Conservation (phyloP, 2,888 invertebrate genomes). For the Quadroppia sp. region DNA sequence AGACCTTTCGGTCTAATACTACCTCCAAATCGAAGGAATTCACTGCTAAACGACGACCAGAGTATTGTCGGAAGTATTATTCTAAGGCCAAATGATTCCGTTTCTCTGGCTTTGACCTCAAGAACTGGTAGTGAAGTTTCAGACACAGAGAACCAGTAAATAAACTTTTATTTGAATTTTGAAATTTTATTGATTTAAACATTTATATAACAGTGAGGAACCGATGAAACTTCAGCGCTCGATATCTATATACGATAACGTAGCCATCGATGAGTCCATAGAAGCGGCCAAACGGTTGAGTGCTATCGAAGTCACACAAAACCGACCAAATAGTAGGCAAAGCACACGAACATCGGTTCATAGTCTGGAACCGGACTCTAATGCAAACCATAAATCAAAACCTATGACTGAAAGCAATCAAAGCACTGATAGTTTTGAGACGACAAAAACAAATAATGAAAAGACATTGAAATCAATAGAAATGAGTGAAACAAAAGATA, state of each 20-base stretch:
- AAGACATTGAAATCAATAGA: not conserved
- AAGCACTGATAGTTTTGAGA: not conserved
- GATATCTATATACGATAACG: constrained; percentile 48
- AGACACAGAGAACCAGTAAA: constrained; percentile 8
- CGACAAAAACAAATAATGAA: not conserved
- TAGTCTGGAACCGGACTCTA: not conserved
- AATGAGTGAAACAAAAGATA: not conserved
- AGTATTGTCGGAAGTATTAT: constrained; percentile 44
- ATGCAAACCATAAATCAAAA: not conserved
- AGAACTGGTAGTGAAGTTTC: constrained; percentile 40
- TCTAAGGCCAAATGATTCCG: constrained; percentile 32
- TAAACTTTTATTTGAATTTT: not conserved
- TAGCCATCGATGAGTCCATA: constrained; percentile 45
- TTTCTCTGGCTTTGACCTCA: constrained; percentile 42
- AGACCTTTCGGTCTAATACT: constrained; percentile 75
- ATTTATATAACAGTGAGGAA: not conserved
- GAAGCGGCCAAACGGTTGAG: constrained; percentile 44
- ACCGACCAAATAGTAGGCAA: constrained; percentile 3
- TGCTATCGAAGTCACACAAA: not conserved
- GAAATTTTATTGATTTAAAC: not conserved
- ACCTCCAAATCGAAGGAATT: constrained; percentile 49
- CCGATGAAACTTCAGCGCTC: constrained; percentile 45
- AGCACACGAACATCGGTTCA: not conserved
- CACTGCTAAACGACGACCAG: constrained; percentile 39
- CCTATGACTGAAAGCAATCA: not conserved